These are phyloP conservation scores for Anarsia innoxiella DNA, from an alignment of 2,888 invertebrate species.

Conservation along the genomic window DNA sequence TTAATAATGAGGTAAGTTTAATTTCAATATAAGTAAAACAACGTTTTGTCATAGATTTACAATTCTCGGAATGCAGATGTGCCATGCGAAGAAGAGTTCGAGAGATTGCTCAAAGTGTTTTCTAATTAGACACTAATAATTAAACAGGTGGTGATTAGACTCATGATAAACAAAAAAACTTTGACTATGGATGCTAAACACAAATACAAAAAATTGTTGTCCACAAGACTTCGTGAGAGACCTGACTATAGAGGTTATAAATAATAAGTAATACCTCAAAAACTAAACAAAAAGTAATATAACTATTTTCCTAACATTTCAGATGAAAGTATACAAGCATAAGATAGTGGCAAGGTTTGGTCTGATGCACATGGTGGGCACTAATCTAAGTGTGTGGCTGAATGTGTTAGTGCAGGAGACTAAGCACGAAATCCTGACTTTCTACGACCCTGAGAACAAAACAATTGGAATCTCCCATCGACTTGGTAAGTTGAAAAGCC, in stretches of 20 bases:
- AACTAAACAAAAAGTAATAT: neutral
- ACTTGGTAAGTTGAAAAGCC: slow-evolving; percentile 78
- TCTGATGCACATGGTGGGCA: slow-evolving; percentile 99
- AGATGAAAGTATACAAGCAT: slow-evolving; percentile 93
- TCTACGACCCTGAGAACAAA: slow-evolving; percentile 92
- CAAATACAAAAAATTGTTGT: no score
- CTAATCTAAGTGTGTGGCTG: slow-evolving; percentile 97
- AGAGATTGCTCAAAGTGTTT: no score
- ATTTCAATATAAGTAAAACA: neutral
- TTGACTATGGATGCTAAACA: no score
- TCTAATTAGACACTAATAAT: no score
- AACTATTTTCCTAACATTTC: slow-evolving; percentile 50
- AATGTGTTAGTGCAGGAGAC: slow-evolving; percentile 96
- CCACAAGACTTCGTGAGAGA: no score
- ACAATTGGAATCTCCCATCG: slow-evolving; percentile 86
- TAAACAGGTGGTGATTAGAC: no score
- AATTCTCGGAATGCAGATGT: no score
- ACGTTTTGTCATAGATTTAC: no score
- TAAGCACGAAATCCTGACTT: slow-evolving; percentile 94
- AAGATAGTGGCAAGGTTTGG: slow-evolving; percentile 95
- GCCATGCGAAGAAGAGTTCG: no score
- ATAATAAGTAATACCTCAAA: no score
- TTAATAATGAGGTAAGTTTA: slow-evolving; percentile 89
- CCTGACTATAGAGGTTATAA: no score
- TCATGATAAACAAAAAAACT: no score